Evolutionary conservation across 2,888 invertebrate genomes (phyloP).

Genomic region (Uropetala carovei): DNA sequence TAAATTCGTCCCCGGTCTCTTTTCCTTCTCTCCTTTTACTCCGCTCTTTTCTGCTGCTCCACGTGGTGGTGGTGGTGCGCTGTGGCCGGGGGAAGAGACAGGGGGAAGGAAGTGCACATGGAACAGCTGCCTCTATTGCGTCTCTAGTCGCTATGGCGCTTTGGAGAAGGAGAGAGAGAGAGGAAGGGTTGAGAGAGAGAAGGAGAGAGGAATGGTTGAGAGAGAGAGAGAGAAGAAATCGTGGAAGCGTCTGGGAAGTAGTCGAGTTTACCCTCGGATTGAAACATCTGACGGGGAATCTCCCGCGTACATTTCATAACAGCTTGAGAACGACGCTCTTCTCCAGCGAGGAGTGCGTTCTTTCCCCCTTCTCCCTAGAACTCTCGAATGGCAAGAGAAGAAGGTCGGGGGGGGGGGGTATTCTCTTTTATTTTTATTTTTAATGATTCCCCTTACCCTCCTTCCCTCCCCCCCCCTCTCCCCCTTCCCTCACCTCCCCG

Average conservation of each 20-base stretch:
- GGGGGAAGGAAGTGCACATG: slow-evolving; percentile 1
- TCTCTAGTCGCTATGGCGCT: background rate
- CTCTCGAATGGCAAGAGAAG: no score
- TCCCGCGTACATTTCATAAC: slow-evolving; percentile 23
- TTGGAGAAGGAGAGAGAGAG: background rate
- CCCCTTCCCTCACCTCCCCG: no score
- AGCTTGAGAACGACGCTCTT: background rate
- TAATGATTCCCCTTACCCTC: no score
- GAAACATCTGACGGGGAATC: slow-evolving; percentile 16
- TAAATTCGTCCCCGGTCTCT: no score
- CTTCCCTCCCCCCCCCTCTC: no score
- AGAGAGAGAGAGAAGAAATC: background rate
- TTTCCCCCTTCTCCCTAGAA: no score
- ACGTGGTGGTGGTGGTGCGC: background rate
- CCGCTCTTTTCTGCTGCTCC: background rate
- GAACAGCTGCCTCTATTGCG: background rate
- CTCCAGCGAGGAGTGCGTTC: no score
- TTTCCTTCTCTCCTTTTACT: no score
- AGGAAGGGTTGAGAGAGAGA: no score
- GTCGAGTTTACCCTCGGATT: background rate
- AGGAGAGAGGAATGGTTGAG: background rate
- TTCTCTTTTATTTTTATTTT: no score
- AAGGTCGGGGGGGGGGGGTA: no score
- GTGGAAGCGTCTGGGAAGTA: slow-evolving; percentile 7
- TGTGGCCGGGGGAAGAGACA: no score